Evolutionary conservation across 1,140 invertebrate genomes (phyloP).

Genomic region (Procambarus clarkii): DNA sequence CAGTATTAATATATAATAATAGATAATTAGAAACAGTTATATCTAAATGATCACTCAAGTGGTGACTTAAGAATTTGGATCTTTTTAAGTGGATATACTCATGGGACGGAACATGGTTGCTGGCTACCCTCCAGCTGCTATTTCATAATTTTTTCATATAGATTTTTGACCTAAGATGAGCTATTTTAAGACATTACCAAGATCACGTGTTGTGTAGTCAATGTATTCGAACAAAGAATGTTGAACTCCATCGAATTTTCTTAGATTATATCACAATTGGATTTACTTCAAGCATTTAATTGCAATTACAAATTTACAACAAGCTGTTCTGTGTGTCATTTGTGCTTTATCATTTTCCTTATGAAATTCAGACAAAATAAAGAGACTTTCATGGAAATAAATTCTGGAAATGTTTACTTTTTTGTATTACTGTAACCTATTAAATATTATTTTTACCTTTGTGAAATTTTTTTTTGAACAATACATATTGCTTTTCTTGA

Average conservation of each 20-base stretch:
- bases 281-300: constrained; percentile 50
- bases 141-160: constrained; percentile 68
- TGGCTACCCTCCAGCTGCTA: constrained; percentile 64
- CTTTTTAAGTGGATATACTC: constrained; percentile 62
- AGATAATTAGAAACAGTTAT: constrained; percentile 22
- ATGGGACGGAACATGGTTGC: constrained; percentile 61
- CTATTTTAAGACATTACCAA: constrained; percentile 68
- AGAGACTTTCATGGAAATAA: constrained; percentile 68
- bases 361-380: constrained; percentile 61
- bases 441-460: not conserved
- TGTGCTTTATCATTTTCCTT: constrained; percentile 69
- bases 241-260: constrained; percentile 66
- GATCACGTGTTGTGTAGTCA: constrained; percentile 70
- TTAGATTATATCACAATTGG: constrained; percentile 60
- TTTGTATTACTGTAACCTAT: constrained; percentile 8
- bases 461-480: too few relatives aligned
- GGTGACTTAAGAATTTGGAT: constrained; percentile 54
- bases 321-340: constrained; percentile 67
- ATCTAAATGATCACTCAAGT: constrained; percentile 17
- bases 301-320: constrained; percentile 62
- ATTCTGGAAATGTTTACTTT: constrained; percentile 59
- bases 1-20: constrained; percentile 15
- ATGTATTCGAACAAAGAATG: constrained; percentile 64
- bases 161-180: constrained; percentile 66
- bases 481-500: too few relatives aligned